Base-by-base conservation (phyloP, 2,888 invertebrate species). In the Spicauda simplicius region DNA sequence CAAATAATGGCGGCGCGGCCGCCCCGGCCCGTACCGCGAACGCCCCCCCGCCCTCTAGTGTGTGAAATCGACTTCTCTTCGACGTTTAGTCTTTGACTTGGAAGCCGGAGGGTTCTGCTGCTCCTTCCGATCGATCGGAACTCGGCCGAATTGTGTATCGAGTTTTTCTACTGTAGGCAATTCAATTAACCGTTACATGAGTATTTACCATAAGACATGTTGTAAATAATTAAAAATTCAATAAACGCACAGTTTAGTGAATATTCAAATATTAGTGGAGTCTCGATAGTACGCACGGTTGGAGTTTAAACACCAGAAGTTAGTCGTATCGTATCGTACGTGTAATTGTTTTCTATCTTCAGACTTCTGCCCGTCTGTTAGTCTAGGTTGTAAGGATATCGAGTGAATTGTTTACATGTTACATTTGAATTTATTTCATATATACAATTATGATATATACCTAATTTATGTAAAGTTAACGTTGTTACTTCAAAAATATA, bases 221-320 rank as follows among this genome's bases (percentile, higher is more conserved):
- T 91, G 91, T 92, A 92, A 80, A 92, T 92, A 92, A 85, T 71
- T 82, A 82, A 84, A 72, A 83, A 89, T 87, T 90, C 89, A 90
- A 90, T 90, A 91, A 89, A 91, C 93, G 93, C 93, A 93, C 93
- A 93, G 90, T 91, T 83, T 92, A 93, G 91, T 88, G 90, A 85
- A 85, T 91, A 91, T 90, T 88, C 85, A 82, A 87, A 86, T 87
- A 85, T 86, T 90, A 91, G 90, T 87, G 88, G 86, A 83, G 86
- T 90, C 88, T 87, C 82, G 85, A 86, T 87, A 87, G 85, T 82
- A 82, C 80, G 84, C 86, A 85, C 86, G 85, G 85, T 86, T 83
- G 87, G 82, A 83, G 82, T 83, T 80, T 79, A 77, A 81, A 85
- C 84, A 85, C 82, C 82, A 78, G 82, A 81, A 80, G 80, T 81